phyloP scores from a whole-genome alignment of 2,113 vertebrate species.

The Eubucco bourcierii region DNA sequence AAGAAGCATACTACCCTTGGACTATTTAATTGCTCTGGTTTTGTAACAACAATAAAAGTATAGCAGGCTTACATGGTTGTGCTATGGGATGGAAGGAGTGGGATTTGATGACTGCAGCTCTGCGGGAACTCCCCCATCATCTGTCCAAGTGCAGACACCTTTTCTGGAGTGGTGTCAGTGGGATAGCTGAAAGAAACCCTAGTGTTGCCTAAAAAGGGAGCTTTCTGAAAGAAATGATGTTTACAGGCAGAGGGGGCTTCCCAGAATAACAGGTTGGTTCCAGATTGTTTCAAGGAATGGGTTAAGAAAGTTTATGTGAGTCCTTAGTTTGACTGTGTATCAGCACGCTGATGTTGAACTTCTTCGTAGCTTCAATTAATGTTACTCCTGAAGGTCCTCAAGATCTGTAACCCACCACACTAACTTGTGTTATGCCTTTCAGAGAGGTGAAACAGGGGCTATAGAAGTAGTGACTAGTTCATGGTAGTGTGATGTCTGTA shows the following conservation, averaged over 20 bases:
- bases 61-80: background rate
- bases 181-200: background rate
- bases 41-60: background rate
- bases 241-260: background rate
- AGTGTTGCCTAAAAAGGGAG: background rate
- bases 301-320: background rate
- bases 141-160: background rate
- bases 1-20: background rate
- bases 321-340: background rate
- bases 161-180: background rate
- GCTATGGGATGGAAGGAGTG: background rate
- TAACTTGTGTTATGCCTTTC: background rate
- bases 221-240: background rate
- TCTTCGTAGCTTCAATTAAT: background rate
- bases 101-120: background rate
- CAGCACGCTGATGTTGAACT: background rate
- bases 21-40: background rate
- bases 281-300: background rate
- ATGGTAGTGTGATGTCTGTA: accelerated
- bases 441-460: background rate
- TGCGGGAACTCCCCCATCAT: background rate
- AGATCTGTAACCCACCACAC: background rate
- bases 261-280: background rate
- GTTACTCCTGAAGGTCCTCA: background rate
- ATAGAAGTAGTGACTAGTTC: background rate